Evolutionary conservation across 2,113 vertebrate species (phyloP).

Genomic region (Malurus cyaneus): DNA sequence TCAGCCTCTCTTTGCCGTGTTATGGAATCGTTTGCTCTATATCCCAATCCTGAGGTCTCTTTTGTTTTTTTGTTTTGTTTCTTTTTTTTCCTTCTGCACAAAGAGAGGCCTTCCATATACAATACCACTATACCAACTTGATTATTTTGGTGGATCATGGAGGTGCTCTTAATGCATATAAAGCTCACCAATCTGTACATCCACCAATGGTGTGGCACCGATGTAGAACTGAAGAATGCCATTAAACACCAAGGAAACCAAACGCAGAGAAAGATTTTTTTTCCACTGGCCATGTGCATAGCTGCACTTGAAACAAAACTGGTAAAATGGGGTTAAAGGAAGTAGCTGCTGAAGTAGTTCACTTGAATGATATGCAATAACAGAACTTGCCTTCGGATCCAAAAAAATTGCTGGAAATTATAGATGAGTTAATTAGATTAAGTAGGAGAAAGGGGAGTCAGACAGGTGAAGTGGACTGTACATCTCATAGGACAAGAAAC

Average conservation of each 20-base stretch:
- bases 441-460: not conserved
- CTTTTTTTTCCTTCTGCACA: not conserved
- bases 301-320: not conserved
- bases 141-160: not conserved
- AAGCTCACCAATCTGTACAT: not conserved
- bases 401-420: not conserved
- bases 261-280: not conserved
- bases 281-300: not conserved
- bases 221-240: not conserved
- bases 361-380: not conserved
- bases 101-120: not conserved
- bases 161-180: not conserved
- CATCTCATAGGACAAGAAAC: not conserved
- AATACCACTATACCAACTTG: not conserved
- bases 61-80: not conserved
- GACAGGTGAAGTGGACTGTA: not conserved
- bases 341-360: not conserved
- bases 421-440: not conserved
- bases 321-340: not conserved
- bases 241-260: not conserved
- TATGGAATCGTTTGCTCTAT: not conserved
- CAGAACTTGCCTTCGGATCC: not conserved
- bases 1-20: not conserved
- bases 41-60: not conserved
- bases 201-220: not conserved